Base-by-base conservation (phyloP, 2,797 vertebrate species). In the Allobates femoralis region DNA sequence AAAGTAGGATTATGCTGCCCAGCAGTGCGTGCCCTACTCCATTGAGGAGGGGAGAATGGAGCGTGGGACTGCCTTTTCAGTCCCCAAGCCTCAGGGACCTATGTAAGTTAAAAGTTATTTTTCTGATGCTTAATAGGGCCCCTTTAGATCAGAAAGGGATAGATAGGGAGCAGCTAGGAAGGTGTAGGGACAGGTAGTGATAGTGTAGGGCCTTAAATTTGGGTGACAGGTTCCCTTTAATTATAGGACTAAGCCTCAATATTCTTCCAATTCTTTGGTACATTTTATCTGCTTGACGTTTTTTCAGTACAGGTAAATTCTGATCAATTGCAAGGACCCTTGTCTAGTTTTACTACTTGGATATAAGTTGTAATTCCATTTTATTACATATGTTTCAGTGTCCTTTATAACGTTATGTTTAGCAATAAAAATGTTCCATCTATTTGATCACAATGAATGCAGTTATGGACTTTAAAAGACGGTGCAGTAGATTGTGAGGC, bases 291-390 rank as follows among this genome's bases (percentile, higher is more conserved):
- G 12, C 37, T 74, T 26, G 23, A 74, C 46, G n/a, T 74, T 50
- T 74, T 50, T 14, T 12, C 46, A 23, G 41, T 41, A 11, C 2
- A 50, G 19, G 23, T 74, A 74, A 74, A 74, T 74, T 74, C 23
- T 74, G n/a, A 74, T 74, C 23, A 74, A 46, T 41, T 50, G 11
- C 51, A 77, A 74, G 67, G 14, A 74, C n/a, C 23, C n/a, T 26
- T 74, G 41, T 74, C 69, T 41, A 46, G 23, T 46, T 74, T 74
- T 74, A 74, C 69, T 46, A 46, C 69, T 74, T 26, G 23, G 69
- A 37, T 41, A 71, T 37, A 28, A 10, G 50, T 53, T 32, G 69
- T 50, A 74, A 74, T 50, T 50, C n/a, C 26, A 50, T 50, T 74
- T 74, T 74, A 74, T 74, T 46, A 26, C 41, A 46, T 23, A 46